Evolutionary conservation across 2,797 vertebrate species (phyloP), one percentile per base, ranked within the genome.

Genomic region (Enteromius argenteus): DNA sequence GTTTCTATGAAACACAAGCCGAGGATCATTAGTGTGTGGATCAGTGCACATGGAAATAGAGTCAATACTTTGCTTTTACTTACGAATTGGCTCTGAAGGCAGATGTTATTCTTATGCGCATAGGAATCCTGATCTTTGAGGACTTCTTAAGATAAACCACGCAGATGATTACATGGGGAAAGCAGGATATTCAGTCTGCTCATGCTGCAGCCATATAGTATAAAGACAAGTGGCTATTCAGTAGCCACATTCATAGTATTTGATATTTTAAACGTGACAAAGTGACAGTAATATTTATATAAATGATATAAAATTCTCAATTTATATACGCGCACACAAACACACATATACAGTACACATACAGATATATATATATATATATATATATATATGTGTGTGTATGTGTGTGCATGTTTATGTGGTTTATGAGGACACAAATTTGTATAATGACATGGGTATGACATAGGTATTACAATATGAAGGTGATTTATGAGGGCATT

Each of bases 101-200:
- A 80, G 27, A 68, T 67, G 7, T 15, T 72, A 67, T 10, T 58
- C 6, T 71, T 76, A 19, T 37, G 42, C 10, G 5, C 60, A 80
- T 56, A 84, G 74, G 67, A 78, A 80, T 81, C 39, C 72, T 83
- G 79, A 88, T 83, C 39, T 37, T 56, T 32, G 39, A 42, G 44
- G 68, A 78, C 76, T 67, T 86, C 56, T 77, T 78, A 83, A 83
- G 21, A 66, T 35, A 76, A 80, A 88, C 64, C 83, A 39, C 42
- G 69, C 58, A 64, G 75, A 86, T 66, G 77, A 80, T 87, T 84
- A 87, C 39, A 75, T 15, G 13, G 37, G 79, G 49, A 32, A 53
- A 73, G 82, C 51, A 79, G 35, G 74, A 68, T 15, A 80, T 53
- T 86, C 21, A 35, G 2, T 58, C n/a, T 62, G 79, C 62, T 62